Conservation (phyloP, 2,888 invertebrate genomes). For the Ptycholaimellus sp. region DNA sequence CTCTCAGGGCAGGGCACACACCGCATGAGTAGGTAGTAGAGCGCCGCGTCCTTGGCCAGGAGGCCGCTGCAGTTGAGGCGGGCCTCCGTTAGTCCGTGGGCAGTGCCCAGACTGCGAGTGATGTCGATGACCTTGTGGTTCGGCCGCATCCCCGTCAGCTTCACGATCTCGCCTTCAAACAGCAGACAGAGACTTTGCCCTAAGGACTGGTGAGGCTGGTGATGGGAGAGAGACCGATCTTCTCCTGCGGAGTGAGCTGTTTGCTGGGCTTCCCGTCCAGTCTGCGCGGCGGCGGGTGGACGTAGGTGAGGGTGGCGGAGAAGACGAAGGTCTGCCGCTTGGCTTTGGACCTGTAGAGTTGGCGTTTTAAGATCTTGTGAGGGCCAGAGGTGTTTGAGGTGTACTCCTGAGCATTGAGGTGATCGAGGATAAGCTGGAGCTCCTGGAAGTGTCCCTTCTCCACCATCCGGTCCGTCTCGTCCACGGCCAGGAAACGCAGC, state of each 20-base stretch:
- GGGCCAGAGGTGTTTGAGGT: no score
- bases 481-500: constrained; percentile 53
- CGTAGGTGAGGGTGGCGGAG: constrained; percentile 78
- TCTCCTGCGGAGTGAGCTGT: constrained; percentile 25
- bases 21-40: constrained; percentile 63
- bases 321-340: constrained; percentile 74
- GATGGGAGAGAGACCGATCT: constrained; percentile 24
- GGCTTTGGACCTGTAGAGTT: constrained; percentile 19
- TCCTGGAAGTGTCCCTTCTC: constrained; percentile 88
- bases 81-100: constrained; percentile 54
- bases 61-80: constrained; percentile 37
- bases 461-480: constrained; percentile 94
- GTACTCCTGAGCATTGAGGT: no score
- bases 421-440: constrained; percentile 50
- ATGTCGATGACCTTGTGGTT: constrained; percentile 69
- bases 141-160: constrained; percentile 14
- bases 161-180: constrained; percentile 1
- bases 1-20: no score
- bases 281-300: constrained; percentile 49
- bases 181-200: no score
- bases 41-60: constrained; percentile 44
- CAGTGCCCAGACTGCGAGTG: constrained; percentile 54
- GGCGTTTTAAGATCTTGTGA: background rate
- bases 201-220: no score
- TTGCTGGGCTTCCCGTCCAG: constrained; percentile 23